phyloP scores from a whole-genome alignment of 2,888 invertebrate genomes.

The Timema podura region DNA sequence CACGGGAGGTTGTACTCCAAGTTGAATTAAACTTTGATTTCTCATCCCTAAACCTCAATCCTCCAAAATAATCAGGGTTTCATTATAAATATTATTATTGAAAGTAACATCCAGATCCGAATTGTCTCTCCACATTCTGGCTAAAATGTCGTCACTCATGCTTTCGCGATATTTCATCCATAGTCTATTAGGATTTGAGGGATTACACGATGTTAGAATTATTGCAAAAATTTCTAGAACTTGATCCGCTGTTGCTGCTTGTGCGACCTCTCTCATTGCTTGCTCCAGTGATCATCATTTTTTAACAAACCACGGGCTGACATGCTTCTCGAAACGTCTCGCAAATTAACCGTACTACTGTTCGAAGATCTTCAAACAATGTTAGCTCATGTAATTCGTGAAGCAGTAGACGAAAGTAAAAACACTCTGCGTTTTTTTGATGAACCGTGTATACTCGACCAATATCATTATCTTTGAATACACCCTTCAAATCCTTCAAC shows the following conservation, averaged over 20 bases:
- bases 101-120: slow-evolving; percentile 1
- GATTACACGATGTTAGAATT: slow-evolving; percentile 13
- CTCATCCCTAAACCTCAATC: not conserved
- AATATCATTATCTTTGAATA: not conserved
- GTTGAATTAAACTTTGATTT: slow-evolving; percentile 12
- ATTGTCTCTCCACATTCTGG: slow-evolving; percentile 12
- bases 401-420: slow-evolving; percentile 16
- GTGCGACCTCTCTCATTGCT: slow-evolving; percentile 6
- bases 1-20: slow-evolving; percentile 13
- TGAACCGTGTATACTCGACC: not conserved
- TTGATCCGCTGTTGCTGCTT: slow-evolving; percentile 11
- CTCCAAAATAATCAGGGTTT: slow-evolving; percentile 9
- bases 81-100: no score
- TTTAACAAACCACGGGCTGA: slow-evolving; percentile 11
- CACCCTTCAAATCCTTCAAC: slow-evolving; percentile 9
- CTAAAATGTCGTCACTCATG: slow-evolving; percentile 7
- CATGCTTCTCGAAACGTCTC: slow-evolving; percentile 11
- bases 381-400: slow-evolving; percentile 12
- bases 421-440: slow-evolving; percentile 7
- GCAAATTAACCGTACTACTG: slow-evolving; percentile 1
- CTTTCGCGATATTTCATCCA: not conserved
- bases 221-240: not conserved
- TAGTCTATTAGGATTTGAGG: slow-evolving; percentile 11
- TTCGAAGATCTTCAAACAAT: slow-evolving; percentile 13
- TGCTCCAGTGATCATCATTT: no score